Evolutionary conservation across 2,888 invertebrate genomes (phyloP).

Genomic region (Stenodema calcarata): DNA sequence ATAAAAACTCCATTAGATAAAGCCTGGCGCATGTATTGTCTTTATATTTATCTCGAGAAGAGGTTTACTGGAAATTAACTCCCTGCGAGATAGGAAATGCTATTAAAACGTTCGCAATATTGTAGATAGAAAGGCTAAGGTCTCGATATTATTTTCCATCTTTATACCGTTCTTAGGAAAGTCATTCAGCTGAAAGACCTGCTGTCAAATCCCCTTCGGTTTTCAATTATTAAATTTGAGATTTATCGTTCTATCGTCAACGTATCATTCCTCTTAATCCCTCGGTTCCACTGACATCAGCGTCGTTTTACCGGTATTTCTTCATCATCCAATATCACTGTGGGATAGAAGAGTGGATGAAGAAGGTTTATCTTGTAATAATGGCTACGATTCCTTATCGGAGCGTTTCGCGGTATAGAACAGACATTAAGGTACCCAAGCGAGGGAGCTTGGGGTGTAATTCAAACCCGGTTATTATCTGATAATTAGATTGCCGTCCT

Average conservation of each 20-base stretch:
- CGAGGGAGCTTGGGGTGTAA: not conserved
- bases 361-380: not conserved
- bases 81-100: not conserved
- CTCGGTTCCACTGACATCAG: not conserved
- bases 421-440: not conserved
- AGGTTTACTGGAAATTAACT: too few relatives aligned
- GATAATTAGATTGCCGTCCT: constrained; percentile 10
- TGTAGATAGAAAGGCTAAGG: not conserved
- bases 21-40: too few relatives aligned
- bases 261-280: not conserved
- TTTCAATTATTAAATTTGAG: not conserved
- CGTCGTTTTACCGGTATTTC: not conserved
- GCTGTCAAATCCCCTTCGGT: not conserved
- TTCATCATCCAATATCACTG: not conserved
- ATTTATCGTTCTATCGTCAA: not conserved
- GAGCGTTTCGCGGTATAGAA: not conserved
- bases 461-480: not conserved
- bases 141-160: not conserved
- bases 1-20: too few relatives aligned
- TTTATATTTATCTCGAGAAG: too few relatives aligned
- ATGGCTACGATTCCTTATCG: not conserved
- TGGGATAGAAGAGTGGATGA: not conserved
- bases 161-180: not conserved
- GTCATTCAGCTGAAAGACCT: not conserved
- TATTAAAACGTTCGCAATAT: not conserved